Base-by-base conservation (phyloP, 2,888 invertebrate genomes). In the Scaptomyza flava region DNA sequence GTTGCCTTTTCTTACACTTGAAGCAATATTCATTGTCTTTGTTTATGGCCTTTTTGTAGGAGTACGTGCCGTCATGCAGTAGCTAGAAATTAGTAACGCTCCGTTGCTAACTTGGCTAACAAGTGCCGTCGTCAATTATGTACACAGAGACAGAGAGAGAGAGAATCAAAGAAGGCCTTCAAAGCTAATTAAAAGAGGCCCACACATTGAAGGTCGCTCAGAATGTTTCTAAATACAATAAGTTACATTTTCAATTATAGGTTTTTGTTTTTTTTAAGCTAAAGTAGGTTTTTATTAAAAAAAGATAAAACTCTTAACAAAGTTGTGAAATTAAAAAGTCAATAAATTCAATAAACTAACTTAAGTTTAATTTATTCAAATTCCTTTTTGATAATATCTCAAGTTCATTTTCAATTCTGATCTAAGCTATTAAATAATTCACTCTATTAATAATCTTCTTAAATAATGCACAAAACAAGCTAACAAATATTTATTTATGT, bases 31-130 rank as follows among this genome's bases (percentile, higher is more conserved):
- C 34, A 48, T 23, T 51, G 51, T 14, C 36, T 30, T 51, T 23
- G 20, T 43, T 54, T 9, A 52, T 27, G 51, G 46, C 17, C 14
- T 23, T 38, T 60, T 36, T 2, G 27, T 45, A 23, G 52, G 20
- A 27, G 42, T 77, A 80, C 81, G 81, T 81, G 81, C 84, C 87
- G 63, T 77, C 66, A 81, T 65, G 87, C 84, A 75, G 81, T 77
- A 81, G 81, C 87, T 56, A 62, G 17, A 46, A 65, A 72, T 81
- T 69, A 69, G 69, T 60, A 51, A 83, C 69, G 79, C 78, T 57
- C 6, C 43, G 65, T 52, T 36, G 50, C 33, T 58, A 63, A 65
- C 70, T 70, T 70, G 58, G 52, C 62, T 38, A 54, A 63, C 61
- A 64, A 72, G 61, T 51, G 51, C 48, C 72, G 51, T 66, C 68